Base-by-base conservation (phyloP, 2,113 vertebrate species). In the Cebus imitator region DNA sequence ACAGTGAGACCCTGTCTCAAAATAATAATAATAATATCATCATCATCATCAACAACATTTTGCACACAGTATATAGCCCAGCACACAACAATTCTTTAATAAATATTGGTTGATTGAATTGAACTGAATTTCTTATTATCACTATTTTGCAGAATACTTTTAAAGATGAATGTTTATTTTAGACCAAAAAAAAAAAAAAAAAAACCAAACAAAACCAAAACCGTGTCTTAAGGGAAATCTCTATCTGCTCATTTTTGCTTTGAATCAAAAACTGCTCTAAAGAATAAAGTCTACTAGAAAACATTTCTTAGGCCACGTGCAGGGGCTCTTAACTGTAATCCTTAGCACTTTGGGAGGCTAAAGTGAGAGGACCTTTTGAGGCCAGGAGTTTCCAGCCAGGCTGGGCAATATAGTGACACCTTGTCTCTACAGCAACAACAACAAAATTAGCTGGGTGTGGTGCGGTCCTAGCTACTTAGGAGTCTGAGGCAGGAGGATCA, bases 101-200 rank as follows among this genome's bases (percentile, higher is more conserved):
- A 89, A 81, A 84, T 75, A 72, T 5, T 85, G 27, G 20, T 21
- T 88, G 55, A 82, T 58, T 40, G 12, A 90, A 82, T 21, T 76
- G 52, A 95, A 78, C 55, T 78, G 76, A 83, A 84, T 81, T 96
- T 92, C 66, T 88, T 78, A 20, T 61, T 92, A 55, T 68, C 43
- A 48, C 5, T 61, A 37, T 90, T 96, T 92, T 78, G 45, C 45
- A 89, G 64, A 58, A 85, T 79, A 66, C 16, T 97, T 81, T 87
- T 64, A 92, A 61, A 73, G 43, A 78, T 48, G 30, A 83, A 89
- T 90, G 27, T 73, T 94, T 40, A 40, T 94, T 96, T 93, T 52
- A 97, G 94, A 92, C 27, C 16, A 52, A 52, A 52, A 52, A 16
- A 52, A 50, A 96, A 52, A 50, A 96, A 85, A 96, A 94, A 37